Percentiles rank a stretch among this genome's conserved stretches.
Evolutionary conservation across 2,113 vertebrate genomes (phyloP).

Genomic region (Chrysochloris asiatica): DNA sequence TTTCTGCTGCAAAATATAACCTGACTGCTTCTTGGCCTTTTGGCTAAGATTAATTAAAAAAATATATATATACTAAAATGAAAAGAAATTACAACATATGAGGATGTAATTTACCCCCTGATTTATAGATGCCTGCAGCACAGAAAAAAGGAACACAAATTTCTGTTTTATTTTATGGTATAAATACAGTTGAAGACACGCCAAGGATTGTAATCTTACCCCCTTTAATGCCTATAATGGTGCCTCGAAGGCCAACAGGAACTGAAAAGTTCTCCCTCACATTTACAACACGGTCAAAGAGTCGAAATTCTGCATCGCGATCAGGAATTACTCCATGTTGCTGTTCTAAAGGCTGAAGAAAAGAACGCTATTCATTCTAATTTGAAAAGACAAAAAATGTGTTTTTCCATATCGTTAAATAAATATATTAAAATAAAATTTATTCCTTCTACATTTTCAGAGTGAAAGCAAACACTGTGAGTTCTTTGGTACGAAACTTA

Average conservation of each 20-base stretch:
- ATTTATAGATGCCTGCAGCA: not conserved
- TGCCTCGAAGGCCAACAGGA: slow-evolving; percentile 95
- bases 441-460: slow-evolving; percentile 14
- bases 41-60: too few relatives aligned
- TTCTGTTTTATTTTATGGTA: slow-evolving; percentile 41
- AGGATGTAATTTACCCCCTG: too few relatives aligned
- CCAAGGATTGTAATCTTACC: slow-evolving; percentile 84
- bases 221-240: slow-evolving; percentile 97
- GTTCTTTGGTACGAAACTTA: slow-evolving; percentile 81
- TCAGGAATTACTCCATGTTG: slow-evolving; percentile 96
- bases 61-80: too few relatives aligned
- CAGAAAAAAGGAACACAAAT: too few relatives aligned
- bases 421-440: not conserved
- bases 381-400: not conserved
- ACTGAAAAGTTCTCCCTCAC: slow-evolving; percentile 96
- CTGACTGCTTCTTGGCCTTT: too few relatives aligned
- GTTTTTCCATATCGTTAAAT: too few relatives aligned
- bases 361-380: slow-evolving; percentile 58
- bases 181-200: not conserved
- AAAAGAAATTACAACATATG: too few relatives aligned
- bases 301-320: slow-evolving; percentile 91
- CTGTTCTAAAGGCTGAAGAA: slow-evolving; percentile 92
- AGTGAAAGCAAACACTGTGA: slow-evolving; percentile 14
- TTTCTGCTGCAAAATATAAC: slow-evolving; percentile 47
- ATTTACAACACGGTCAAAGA: slow-evolving; percentile 98